These are phyloP conservation scores for Campoplex nolae DNA, from an alignment of 2,888 invertebrate species.

Conservation along the genomic window DNA sequence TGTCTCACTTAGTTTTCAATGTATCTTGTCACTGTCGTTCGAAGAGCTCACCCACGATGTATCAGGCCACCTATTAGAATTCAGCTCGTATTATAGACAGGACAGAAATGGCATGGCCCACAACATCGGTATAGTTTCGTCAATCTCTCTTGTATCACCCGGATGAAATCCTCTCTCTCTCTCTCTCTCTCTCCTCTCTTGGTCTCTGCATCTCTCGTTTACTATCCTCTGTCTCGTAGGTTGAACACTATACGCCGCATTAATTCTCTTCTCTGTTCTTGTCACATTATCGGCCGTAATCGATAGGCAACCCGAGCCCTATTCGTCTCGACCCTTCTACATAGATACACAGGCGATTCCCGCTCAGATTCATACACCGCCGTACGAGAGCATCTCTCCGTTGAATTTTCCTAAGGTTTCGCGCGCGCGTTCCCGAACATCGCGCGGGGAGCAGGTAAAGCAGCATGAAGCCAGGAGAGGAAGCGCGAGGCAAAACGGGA, in stretches of 20 bases:
- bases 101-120: neutral
- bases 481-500: slow-evolving; percentile 5
- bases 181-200: slow-evolving; percentile 8
- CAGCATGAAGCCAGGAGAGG: neutral
- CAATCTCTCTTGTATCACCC: slow-evolving; percentile 15
- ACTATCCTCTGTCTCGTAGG: slow-evolving; percentile 18
- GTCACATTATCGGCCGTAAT: slow-evolving; percentile 65
- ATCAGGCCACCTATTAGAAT: slow-evolving; percentile 38
- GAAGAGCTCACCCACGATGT: neutral
- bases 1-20: slow-evolving; percentile 16
- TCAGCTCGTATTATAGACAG: slow-evolving; percentile 17
- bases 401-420: slow-evolving; percentile 42
- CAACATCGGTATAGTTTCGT: slow-evolving; percentile 25
- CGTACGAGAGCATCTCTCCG: neutral
- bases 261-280: slow-evolving; percentile 54
- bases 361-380: neutral
- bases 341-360: neutral
- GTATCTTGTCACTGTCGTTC: slow-evolving; percentile 24
- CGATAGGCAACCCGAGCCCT: slow-evolving; percentile 58
- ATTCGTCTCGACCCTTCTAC: slow-evolving; percentile 15
- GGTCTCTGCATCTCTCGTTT: neutral
- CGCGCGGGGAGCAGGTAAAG: slow-evolving; percentile 6
- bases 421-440: slow-evolving; percentile 32
- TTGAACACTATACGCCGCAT: slow-evolving; percentile 51
- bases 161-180: slow-evolving; percentile 23